Conservation (phyloP, 1,140 invertebrate species). For the Littorina saxatilis region DNA sequence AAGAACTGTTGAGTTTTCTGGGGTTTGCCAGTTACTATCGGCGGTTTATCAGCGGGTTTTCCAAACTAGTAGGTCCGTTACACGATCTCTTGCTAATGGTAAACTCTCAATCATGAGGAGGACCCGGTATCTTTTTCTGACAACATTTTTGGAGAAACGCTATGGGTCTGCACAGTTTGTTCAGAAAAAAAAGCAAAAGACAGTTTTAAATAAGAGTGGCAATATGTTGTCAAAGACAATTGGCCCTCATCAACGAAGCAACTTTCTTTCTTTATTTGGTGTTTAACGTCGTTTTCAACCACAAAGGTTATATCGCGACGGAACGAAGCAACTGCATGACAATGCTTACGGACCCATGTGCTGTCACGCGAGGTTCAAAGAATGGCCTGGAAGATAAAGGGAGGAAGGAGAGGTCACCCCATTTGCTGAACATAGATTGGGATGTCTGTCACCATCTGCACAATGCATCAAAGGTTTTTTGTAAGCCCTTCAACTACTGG, state of each 20-base stretch:
- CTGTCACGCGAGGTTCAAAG: constrained; percentile 61
- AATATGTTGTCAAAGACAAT: too few species aligned
- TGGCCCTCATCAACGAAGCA: too few species aligned
- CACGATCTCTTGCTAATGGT: too few species aligned
- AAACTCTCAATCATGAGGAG: too few species aligned
- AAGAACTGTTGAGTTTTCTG: constrained; percentile 12
- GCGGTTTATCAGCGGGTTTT: background rate
- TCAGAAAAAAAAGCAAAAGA: too few species aligned
- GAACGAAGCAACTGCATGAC: constrained; percentile 60
- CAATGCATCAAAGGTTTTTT: constrained; percentile 57
- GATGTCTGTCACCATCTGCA: constrained; percentile 63
- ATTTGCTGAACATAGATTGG: constrained; percentile 64
- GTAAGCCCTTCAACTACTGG: constrained; percentile 52
- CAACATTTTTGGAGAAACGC: too few species aligned
- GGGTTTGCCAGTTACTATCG: constrained; percentile 28
- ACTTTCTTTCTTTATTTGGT: too few species aligned
- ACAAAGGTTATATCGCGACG: too few species aligned
- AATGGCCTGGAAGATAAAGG: constrained; percentile 56
- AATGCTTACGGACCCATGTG: constrained; percentile 60
- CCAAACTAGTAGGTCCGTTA: constrained; percentile 28
- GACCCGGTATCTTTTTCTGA: too few species aligned
- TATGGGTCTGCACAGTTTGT: too few species aligned
- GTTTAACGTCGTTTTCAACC: too few species aligned
- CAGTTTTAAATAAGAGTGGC: too few species aligned
- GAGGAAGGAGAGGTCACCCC: constrained; percentile 42